Base-by-base conservation (phyloP, 1,140 invertebrate species). In the Papilio helenus region DNA sequence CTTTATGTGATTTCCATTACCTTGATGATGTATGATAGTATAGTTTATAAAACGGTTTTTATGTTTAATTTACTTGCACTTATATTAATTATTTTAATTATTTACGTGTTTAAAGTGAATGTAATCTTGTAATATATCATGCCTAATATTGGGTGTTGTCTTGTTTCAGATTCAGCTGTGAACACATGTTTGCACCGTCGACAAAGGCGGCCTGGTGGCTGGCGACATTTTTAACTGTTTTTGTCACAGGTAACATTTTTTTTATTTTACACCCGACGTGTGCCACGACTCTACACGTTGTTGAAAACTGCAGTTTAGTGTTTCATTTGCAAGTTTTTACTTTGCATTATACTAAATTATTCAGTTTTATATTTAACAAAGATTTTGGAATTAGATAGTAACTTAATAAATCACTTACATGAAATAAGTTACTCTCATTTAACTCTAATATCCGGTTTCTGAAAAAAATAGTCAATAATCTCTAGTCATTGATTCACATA, bases 141-240 rank as follows among this genome's bases (percentile, higher is more conserved):
- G 12, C 18, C 61, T 68, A 4, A 68, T 29, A 29, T 29, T 16
- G 61, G 12, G 16, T 14, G 61, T 68, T 61, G 42, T 78, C 83
- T 85, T 85, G 83, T 93, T 93, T 77, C 90, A 92, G 92, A 83
- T 74, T 84, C 74, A 89, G 87, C 82, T 78, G 84, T 83, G 84
- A 86, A 92, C 92, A 92, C 92, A 94, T 94, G 92, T 87, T 87
- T 89, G 88, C 93, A 76, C 86, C 91, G 81, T 90, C 90, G 85
- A 93, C 88, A 58, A 94, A 89, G 79, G 89, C 89, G 86, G 93
- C 92, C 92, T 93, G 92, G 89, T 94, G 93, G 91, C 93, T 94
- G 86, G 91, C 91, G 79, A 94, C 90, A 72, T 91, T 94, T 79
- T 85, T 94, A 55, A 92, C 90, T 82, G 93, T 94, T 39, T 92